Percentiles rank a stretch among this genome's conserved stretches.
Conservation (phyloP, 1,140 invertebrate genomes). For the Caenorhabditis tropicalis region DNA sequence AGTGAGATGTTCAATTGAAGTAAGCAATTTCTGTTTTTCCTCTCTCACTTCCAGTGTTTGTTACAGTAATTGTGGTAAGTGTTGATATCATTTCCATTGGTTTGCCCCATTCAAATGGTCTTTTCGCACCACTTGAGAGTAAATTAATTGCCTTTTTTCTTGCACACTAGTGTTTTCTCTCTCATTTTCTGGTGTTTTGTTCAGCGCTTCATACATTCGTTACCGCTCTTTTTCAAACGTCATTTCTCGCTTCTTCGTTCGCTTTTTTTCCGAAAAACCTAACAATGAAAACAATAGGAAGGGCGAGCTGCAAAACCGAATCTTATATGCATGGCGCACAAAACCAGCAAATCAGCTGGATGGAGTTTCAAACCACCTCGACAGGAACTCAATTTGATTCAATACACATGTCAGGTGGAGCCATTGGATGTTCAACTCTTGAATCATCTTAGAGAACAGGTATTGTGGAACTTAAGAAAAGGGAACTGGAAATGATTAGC, state of each 20-base stretch:
- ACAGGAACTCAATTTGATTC: slow-evolving; percentile 37
- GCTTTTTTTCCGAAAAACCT: not conserved
- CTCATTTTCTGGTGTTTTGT: not conserved
- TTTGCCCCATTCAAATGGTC: not conserved
- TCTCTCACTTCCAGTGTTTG: not conserved
- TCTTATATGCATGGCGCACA: slow-evolving; percentile 48
- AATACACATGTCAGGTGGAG: slow-evolving; percentile 44
- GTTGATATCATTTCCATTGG: slow-evolving; percentile 22
- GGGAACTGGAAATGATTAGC: not conserved
- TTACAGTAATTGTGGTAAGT: slow-evolving; percentile 29
- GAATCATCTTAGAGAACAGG: slow-evolving; percentile 48
- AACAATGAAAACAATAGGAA: slow-evolving; percentile 39
- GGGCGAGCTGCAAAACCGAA: not conserved
- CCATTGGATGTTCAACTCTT: slow-evolving; percentile 33
- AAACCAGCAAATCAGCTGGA: slow-evolving; percentile 47
- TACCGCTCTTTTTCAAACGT: slow-evolving; percentile 29
- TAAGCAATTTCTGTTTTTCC: not conserved
- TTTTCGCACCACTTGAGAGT: not conserved
- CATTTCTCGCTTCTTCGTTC: not conserved
- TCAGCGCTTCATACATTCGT: not conserved
- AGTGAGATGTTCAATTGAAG: not conserved
- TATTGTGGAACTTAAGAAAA: not conserved
- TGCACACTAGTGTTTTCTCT: not conserved
- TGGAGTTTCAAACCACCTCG: slow-evolving; percentile 50
- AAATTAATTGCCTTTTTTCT: slow-evolving; percentile 26